Evolutionary conservation across 2,888 invertebrate species (phyloP).

Genomic region (Netelia virgata): DNA sequence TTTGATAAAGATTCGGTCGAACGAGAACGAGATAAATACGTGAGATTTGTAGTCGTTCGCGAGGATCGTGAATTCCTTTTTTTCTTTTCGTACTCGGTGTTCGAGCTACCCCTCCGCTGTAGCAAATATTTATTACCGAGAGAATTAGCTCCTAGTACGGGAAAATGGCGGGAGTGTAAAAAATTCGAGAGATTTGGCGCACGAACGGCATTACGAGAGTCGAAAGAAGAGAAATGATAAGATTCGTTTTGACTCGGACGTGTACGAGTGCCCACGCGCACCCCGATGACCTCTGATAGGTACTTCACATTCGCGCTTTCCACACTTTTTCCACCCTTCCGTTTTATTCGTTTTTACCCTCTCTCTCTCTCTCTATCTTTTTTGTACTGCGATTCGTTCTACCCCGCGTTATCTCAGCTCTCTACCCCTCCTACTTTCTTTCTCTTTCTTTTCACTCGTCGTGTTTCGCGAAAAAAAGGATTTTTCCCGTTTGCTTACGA

Average conservation of each 20-base stretch:
- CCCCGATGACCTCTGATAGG: background rate
- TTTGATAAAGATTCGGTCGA: slow-evolving; percentile 50
- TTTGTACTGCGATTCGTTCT: background rate
- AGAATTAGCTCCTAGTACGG: background rate
- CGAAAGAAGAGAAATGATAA: slow-evolving; percentile 11
- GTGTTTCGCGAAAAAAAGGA: slow-evolving; percentile 29
- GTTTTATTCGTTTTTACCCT: slow-evolving; percentile 5
- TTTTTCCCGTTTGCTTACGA: slow-evolving; percentile 40
- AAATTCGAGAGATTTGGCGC: background rate
- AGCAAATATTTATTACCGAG: background rate
- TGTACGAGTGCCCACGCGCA: background rate
- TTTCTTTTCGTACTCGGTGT: no score
- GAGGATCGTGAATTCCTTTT: no score
- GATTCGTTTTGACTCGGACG: slow-evolving; percentile 18
- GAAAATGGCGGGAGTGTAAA: background rate
- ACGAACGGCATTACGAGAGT: background rate
- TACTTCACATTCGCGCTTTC: background rate
- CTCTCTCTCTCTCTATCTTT: background rate
- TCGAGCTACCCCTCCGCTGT: no score
- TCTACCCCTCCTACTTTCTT: background rate
- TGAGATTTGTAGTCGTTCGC: no score
- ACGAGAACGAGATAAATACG: background rate
- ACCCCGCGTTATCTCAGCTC: background rate
- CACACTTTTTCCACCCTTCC: background rate
- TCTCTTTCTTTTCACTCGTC: background rate